Base-by-base conservation (phyloP, 2,888 invertebrate species). In the Trachelus stipa region DNA sequence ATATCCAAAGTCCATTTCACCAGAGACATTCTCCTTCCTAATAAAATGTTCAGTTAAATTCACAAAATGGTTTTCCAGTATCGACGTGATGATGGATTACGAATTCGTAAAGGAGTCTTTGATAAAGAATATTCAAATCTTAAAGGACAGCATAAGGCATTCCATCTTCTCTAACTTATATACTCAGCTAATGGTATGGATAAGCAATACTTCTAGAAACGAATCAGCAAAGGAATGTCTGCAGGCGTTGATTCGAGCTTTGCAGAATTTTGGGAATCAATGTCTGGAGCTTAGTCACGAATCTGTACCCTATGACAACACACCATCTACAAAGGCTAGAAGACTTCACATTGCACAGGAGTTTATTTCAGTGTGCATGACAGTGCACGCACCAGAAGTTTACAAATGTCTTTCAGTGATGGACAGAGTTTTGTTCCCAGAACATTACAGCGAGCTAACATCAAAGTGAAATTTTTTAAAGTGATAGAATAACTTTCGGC, bases 1-100 rank as follows among this genome's bases (percentile, higher is more conserved):
- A 73, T 88, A 85, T 73, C 85, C 89, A 0, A 37, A 78, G 0
- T 68, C 81, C 0, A 83, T 81, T 56, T 80, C 85, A 1, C 78
- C 77, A 0, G 83, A 88, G 37, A 81, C 85, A 11, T 85, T 90
- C 12, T 73, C 82, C 12, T 85, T 81, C 68, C 69, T 90, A n/a
- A 35, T 91, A 1, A 84, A 85, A 75, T 82, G 82, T 33, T 75
- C 87, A 3, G 77, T 77, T 0, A 56, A 73, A 15, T 85, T 87
- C 12, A 79, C 81, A 12, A 74, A 69, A 23, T 35, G 33, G 11
- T 78, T 87, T n/a, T 74, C 73, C 31, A 77, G 73, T 73, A 77
- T 75, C 56, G 77, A 75, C 68, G 34, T 37, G 34, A 35, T 78
- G 4, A 76, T 68, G 0, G 34, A 84, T 74, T 40, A 68, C 1